Evolutionary conservation across 1,140 invertebrate genomes (phyloP), one percentile per base, ranked within the genome.

Genomic region (Meloidogyne floridensis): DNA sequence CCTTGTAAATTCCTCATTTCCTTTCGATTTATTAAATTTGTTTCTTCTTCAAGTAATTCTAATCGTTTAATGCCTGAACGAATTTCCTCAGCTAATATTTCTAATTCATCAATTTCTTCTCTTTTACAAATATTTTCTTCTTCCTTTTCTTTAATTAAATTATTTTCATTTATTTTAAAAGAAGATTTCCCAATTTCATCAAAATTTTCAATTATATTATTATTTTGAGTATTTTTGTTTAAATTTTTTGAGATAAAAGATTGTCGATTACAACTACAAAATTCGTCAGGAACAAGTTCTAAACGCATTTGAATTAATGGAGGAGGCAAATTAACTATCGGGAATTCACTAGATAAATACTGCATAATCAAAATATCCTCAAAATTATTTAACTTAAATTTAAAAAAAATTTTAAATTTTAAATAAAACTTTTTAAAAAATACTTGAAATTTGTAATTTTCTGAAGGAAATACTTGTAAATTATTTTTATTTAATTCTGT

Each of bases 261-360:
- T 47, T 47, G 47, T 5, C 7, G 47, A 47, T 47, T 47, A 47
- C 47, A 6, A 47, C 47, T 6, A 47, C 47, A 32, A 32, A 32
- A 32, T 32, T 79, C 56, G n/a, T 79, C 65, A 20, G 77, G 77
- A 72, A 72, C 59, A 42, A 79, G 20, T 11, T 71, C 20, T 43
- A 79, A 72, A n/a, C 13, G 8, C 5, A 79, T 79, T 79, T 79
- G 77, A 71, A 79, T 79, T 65, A 20, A n/a, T 54, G n/a, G 5
- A n/a, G 18, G 8, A 74, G 5, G 4, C 10, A 79, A 18, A 32
- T 65, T 18, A 20, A 79, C 20, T 20, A 71, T 9, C 13, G 18
- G 56, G 11, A 79, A 43, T n/a, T 69, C 18, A 11, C 10, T 69
- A 18, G 77, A 69, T 72, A 79, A 18, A 71, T 71, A 79, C 8